Conservation (phyloP, 2,113 vertebrate species). For the Pygoscelis adeliae region DNA sequence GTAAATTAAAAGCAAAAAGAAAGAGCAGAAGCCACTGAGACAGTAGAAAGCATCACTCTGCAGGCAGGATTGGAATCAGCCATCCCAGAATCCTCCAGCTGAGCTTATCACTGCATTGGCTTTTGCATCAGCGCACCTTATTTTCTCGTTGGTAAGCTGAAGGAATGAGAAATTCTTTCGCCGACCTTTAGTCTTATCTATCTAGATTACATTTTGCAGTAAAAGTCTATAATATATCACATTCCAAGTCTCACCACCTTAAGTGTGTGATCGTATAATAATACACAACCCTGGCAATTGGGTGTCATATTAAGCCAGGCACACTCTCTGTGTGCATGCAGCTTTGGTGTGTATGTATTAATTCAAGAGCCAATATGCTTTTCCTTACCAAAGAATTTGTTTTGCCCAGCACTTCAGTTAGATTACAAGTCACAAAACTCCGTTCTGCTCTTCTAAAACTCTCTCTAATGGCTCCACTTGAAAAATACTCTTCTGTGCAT, state of each 20-base stretch:
- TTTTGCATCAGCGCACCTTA: neutral
- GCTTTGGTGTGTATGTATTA: neutral
- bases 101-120: neutral
- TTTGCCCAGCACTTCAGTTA: neutral
- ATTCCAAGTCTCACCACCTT: neutral
- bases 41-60: neutral
- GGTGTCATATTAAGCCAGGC: neutral
- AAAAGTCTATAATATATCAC: accelerated
- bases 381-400: neutral
- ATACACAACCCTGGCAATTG: neutral
- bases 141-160: neutral
- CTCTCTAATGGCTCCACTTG: neutral
- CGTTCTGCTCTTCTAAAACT: neutral
- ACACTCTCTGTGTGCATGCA: neutral
- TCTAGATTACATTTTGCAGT: neutral
- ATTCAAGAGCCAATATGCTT: neutral
- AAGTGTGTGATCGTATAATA: accelerated
- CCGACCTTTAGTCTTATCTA: neutral
- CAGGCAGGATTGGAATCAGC: neutral
- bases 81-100: neutral
- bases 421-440: neutral
- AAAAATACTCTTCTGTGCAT: neutral
- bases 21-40: neutral
- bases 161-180: neutral
- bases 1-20: neutral